Evolutionary conservation across 1,140 invertebrate genomes (phyloP).

Genomic region (Camponotus vicinus): DNA sequence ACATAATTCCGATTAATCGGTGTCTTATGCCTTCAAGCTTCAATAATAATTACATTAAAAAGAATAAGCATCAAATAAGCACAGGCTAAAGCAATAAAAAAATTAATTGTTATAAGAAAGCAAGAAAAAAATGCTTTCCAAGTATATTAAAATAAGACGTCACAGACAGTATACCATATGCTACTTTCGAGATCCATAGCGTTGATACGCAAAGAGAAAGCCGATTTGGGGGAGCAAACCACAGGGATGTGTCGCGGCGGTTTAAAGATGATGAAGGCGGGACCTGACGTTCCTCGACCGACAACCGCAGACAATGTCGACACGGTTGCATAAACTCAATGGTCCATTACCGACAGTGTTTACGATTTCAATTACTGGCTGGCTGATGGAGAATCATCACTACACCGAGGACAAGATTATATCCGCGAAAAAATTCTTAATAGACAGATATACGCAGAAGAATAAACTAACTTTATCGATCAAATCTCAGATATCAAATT

Average conservation of each 20-base stretch:
- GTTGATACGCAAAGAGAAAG: conserved; percentile 8
- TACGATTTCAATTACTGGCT: conserved; percentile 75
- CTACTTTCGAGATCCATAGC: not conserved
- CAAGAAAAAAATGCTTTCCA: not conserved
- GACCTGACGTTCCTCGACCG: conserved; percentile 27
- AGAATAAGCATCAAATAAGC: not conserved
- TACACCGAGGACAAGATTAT: conserved; percentile 43
- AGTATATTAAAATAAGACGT: conserved; percentile 12
- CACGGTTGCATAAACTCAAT: conserved; percentile 69
- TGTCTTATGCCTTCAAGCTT: not conserved
- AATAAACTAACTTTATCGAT: not conserved
- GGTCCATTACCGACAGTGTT: conserved; percentile 71
- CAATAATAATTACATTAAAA: not conserved
- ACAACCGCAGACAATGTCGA: conserved; percentile 73
- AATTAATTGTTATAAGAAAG: too few relatives aligned
- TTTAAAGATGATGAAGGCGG: conserved; percentile 69
- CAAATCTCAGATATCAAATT: not conserved
- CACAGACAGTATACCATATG: not conserved
- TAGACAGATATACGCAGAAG: not conserved
- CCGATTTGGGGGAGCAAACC: conserved; percentile 62
- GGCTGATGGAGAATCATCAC: conserved; percentile 54
- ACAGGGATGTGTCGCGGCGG: conserved; percentile 51
- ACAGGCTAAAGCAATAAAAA: too few relatives aligned
- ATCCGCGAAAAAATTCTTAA: not conserved
- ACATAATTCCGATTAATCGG: too few relatives aligned